Conservation (phyloP, 2,888 invertebrate species). For the Lucinisca nassula region DNA sequence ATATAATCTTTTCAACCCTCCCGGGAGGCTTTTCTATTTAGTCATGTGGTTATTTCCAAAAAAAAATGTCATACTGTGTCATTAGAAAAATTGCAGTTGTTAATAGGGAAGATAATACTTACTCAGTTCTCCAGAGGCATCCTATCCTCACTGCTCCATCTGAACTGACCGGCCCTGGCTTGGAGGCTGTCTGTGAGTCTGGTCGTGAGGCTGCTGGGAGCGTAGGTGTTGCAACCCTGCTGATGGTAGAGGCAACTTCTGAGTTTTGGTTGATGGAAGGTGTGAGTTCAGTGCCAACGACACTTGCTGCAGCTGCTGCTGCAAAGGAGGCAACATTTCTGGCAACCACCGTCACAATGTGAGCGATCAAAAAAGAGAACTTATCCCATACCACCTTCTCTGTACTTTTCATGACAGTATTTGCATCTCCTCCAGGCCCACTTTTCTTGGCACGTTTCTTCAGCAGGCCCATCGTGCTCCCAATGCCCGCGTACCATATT, state of each 20-base stretch:
- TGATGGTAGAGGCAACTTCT: conserved; percentile 39
- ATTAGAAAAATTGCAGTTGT: neutral
- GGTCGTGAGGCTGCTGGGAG: conserved; percentile 2
- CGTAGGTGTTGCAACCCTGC: conserved; percentile 26
- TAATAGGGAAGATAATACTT: conserved; percentile 63
- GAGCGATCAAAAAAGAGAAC: conserved; percentile 20
- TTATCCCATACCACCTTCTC: conserved; percentile 28
- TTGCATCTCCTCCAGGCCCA: conserved; percentile 14
- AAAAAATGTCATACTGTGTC: conserved; percentile 87
- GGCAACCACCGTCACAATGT: conserved; percentile 38
- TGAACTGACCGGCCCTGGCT: conserved; percentile 87
- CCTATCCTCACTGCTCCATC: conserved; percentile 89
- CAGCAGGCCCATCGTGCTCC: conserved; percentile 32
- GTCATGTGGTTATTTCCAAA: neutral
- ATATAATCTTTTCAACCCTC: no score
- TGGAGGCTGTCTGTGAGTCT: conserved; percentile 75
- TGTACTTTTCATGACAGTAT: conserved; percentile 24
- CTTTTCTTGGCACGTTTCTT: conserved; percentile 15
- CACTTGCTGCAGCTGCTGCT: conserved; percentile 32
- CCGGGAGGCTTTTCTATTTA: neutral
- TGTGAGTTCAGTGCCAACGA: no score
- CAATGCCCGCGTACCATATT: conserved; percentile 20
- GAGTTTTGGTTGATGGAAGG: conserved; percentile 27
- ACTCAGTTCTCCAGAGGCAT: conserved; percentile 89
- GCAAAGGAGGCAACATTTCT: conserved; percentile 43